Conservation (phyloP, 2,113 vertebrate genomes). For the Megaleporinus macrocephalus region DNA sequence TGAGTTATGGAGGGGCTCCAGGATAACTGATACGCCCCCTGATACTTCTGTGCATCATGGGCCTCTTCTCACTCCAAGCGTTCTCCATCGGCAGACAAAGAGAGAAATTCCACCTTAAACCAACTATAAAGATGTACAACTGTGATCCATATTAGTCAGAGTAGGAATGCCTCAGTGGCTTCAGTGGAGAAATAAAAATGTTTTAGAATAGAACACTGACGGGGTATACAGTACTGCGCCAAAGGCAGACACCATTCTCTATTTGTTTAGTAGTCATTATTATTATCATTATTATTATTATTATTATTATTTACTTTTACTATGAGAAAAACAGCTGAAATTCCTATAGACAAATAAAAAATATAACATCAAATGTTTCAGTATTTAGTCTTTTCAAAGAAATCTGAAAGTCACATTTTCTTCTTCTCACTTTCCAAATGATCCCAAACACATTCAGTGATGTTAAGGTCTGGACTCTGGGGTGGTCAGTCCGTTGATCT, state of each 20-base stretch:
- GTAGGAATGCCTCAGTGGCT: not conserved
- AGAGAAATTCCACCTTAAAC: constrained; percentile 32
- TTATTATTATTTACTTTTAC: too few species aligned
- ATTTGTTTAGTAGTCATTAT: too few species aligned
- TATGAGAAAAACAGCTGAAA: too few species aligned
- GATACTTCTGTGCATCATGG: constrained; percentile 50
- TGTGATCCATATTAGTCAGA: not conserved
- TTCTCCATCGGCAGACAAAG: constrained; percentile 29
- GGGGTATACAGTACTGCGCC: not conserved
- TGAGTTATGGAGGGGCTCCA: constrained; percentile 50
- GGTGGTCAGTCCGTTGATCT: too few species aligned
- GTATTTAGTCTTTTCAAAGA: too few species aligned
- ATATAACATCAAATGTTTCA: too few species aligned
- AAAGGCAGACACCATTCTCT: not conserved
- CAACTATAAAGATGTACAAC: constrained; percentile 15
- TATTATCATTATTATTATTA: too few species aligned
- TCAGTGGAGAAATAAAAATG: not conserved
- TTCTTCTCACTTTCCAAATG: too few species aligned
- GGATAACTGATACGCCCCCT: constrained; percentile 58
- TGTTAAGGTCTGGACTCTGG: too few species aligned
- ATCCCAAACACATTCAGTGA: too few species aligned
- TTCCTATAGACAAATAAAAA: too few species aligned
- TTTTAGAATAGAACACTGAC: not conserved
- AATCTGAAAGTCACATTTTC: too few species aligned
- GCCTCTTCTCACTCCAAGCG: constrained; percentile 34